phyloP scores from a whole-genome alignment of 2,888 invertebrate genomes.

The Ophioninae sp. region DNA sequence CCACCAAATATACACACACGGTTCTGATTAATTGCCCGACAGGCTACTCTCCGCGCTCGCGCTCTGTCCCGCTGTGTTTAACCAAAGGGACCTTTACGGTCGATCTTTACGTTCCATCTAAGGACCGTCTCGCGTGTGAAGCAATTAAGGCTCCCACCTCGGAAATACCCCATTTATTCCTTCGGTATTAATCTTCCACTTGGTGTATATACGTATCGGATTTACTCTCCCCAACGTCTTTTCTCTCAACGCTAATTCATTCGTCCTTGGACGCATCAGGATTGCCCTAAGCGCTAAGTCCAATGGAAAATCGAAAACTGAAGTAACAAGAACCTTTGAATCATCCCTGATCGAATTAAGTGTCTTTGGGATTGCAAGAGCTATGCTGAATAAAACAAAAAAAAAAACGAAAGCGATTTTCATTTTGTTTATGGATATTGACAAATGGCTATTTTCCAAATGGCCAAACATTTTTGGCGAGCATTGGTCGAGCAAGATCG shows the following conservation, averaged over 20 bases:
- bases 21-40: conserved; percentile 62
- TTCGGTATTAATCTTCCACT: conserved; percentile 44
- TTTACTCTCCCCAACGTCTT: neutral
- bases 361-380: neutral
- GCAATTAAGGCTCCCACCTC: conserved; percentile 61
- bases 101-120: conserved; percentile 62
- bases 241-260: conserved; percentile 5
- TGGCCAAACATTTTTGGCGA: no score
- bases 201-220: neutral
- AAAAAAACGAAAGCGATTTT: neutral
- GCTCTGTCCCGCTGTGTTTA: conserved; percentile 61
- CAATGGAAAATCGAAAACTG: no score
- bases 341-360: neutral
- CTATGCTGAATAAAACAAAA: neutral
- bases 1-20: conserved; percentile 14
- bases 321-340: neutral
- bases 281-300: neutral
- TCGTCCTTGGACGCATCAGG: neutral
- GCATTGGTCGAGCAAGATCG: no score
- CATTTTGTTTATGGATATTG: neutral
- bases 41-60: conserved; percentile 47
- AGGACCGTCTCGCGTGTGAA: conserved; percentile 63
- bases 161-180: conserved; percentile 62
- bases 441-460: no score
- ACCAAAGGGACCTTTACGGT: conserved; percentile 59